Evolutionary conservation across 2,888 invertebrate species (phyloP), one percentile per base, ranked within the genome.

Genomic region (Temnothorax unifasciatus): DNA sequence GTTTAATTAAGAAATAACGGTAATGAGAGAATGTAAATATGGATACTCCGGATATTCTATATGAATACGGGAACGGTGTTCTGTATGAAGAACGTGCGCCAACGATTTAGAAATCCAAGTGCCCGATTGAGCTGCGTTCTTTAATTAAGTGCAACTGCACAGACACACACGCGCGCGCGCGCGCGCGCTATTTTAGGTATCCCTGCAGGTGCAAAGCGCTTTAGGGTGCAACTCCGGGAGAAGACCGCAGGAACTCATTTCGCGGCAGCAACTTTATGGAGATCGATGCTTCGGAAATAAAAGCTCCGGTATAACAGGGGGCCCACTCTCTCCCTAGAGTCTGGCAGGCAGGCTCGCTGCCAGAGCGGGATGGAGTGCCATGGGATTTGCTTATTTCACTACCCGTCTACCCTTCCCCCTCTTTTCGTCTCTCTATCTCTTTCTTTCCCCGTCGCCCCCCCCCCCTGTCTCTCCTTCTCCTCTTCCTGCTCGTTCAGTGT

Each of bases 261-360:
- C 88, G 87, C 83, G 85, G 85, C 82, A 63, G 85, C 75, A 86
- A 88, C 87, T 92, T 92, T 88, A 91, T 90, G 91, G 88, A 90
- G 92, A 92, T 92, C 92, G 90, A 92, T 91, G 90, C 86, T 82
- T 88, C 64, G 86, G 87, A 91, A 89, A 91, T 91, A 90, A 91
- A 91, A 89, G 89, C 86, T 68, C 6, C 75, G 82, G 77, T 84
- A 85, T 88, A 90, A 85, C 88, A 68, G 69, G 57, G 47, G 41
- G 44, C 61, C 82, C 68, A 29, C 41, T 85, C 50, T 57, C 59
- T 77, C 77, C 77, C 87, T 68, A n/a, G 68, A 71, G 79, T 41
- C 76, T 68, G 54, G 89, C 79, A 76, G 68, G 69, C 71, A 76
- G 68, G 69, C 71, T 79, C 50, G 44, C 86, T 52, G 69, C 84